Percentiles rank a stretch among this genome's conserved stretches.
Evolutionary conservation across 2,113 vertebrate genomes (phyloP).

Genomic region (Tachysurus fulvidraco): DNA sequence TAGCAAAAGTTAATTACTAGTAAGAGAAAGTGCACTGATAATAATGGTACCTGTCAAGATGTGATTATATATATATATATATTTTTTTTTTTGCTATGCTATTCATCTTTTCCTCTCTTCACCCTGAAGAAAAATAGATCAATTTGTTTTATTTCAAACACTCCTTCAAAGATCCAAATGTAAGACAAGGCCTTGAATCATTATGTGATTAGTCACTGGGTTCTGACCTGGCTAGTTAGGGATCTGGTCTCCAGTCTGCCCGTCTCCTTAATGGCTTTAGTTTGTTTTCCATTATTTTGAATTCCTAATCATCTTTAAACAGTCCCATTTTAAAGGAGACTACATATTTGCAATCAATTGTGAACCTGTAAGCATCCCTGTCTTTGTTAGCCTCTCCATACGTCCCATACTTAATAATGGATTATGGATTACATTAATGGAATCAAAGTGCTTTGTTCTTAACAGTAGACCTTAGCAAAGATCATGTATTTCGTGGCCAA

Average conservation of each 20-base stretch:
- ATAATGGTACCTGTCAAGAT: no score
- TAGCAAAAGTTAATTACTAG: not conserved
- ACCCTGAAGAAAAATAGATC: not conserved
- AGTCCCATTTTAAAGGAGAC: not conserved
- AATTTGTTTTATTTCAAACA: not conserved
- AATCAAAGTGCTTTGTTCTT: no score
- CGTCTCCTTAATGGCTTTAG: not conserved
- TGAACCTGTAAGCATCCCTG: not conserved
- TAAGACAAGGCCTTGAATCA: not conserved
- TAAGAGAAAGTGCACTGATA: not conserved
- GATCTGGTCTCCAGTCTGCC: not conserved
- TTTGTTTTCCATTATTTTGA: conserved; percentile 5
- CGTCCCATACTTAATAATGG: not conserved
- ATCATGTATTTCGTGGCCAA: no score
- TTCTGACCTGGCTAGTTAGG: not conserved
- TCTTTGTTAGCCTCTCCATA: not conserved
- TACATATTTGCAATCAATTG: not conserved
- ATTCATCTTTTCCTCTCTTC: not conserved
- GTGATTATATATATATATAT: no score
- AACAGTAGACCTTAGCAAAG: no score
- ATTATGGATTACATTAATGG: no score
- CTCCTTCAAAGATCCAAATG: not conserved
- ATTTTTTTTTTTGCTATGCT: not conserved
- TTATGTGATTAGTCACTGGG: conserved; percentile 12
- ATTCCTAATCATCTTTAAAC: not conserved